Conservation (phyloP, 2,797 vertebrate genomes). For the Xerus rutilus region DNA sequence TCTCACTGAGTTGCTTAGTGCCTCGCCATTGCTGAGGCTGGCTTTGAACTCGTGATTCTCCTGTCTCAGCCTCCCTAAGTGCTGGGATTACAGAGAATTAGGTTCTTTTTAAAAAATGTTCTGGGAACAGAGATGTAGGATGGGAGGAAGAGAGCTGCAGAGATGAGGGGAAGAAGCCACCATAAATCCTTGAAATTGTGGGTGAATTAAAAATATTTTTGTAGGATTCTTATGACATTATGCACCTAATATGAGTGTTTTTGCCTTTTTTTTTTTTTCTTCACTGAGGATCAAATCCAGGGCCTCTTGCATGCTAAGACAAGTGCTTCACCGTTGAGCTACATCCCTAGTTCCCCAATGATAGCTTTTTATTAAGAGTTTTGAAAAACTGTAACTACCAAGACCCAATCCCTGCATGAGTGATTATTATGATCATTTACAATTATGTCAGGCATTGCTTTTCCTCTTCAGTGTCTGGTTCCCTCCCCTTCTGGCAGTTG, state of each 20-base stretch:
- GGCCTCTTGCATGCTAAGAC: too few relatives aligned
- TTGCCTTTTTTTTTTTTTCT: too few relatives aligned
- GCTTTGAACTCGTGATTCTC: too few relatives aligned
- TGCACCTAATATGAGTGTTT: background rate
- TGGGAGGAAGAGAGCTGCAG: background rate
- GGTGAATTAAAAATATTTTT: conserved; percentile 22
- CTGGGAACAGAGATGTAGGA: background rate
- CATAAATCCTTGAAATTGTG: background rate
- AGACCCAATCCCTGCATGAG: background rate
- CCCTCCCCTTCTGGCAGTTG: background rate
- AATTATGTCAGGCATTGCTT: background rate
- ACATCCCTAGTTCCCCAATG: too few relatives aligned
- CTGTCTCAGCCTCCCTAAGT: too few relatives aligned
- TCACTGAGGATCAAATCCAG: too few relatives aligned
- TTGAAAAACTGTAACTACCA: background rate
- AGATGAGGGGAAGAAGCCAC: background rate
- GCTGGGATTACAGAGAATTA: too few relatives aligned
- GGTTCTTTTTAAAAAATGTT: background rate
- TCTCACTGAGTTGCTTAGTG: too few relatives aligned
- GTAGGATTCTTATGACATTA: background rate
- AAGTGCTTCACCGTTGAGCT: too few relatives aligned
- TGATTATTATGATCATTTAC: background rate
- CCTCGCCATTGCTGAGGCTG: too few relatives aligned
- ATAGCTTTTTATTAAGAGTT: background rate
- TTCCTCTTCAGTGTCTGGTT: background rate